phyloP scores from a whole-genome alignment of 2,888 invertebrate genomes.

The Syrista parreyssii region DNA sequence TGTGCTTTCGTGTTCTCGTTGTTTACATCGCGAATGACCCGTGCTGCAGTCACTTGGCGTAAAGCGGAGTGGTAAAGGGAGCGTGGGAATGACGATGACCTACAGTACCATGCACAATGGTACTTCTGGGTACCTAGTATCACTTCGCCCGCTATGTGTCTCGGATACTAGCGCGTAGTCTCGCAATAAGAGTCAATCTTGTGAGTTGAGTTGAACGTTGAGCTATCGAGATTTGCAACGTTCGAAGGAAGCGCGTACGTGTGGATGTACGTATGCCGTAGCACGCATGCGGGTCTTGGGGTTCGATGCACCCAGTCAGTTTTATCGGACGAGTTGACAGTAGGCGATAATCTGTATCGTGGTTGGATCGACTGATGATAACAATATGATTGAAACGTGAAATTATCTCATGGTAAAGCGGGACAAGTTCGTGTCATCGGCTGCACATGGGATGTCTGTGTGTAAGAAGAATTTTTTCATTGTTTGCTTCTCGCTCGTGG shows the following conservation, averaged over 20 bases:
- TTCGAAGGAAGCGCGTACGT: neutral
- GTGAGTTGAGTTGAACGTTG: too few relatives aligned
- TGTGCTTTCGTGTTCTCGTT: neutral
- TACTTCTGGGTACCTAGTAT: neutral
- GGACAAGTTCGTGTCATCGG: neutral
- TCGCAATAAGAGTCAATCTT: neutral
- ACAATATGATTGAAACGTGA: neutral
- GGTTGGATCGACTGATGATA: neutral
- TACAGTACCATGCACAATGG: neutral
- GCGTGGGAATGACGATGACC: conserved; percentile 54
- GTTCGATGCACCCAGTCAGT: neutral
- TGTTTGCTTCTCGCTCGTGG: neutral
- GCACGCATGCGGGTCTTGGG: neutral
- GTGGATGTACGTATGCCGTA: neutral
- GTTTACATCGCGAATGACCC: neutral
- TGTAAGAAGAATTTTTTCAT: neutral
- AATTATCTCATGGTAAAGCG: neutral
- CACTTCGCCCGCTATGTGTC: neutral
- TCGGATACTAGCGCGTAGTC: neutral
- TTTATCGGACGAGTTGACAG: neutral
- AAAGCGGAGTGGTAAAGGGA: conserved; percentile 39
- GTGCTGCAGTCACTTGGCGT: neutral
- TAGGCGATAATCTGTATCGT: neutral
- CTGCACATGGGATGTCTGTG: neutral
- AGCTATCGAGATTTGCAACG: neutral